Percentiles rank a stretch among this genome's conserved stretches.
These are phyloP conservation scores for Mizuhopecten yessoensis DNA, from an alignment of 1,140 invertebrate species.

Conservation along the genomic window DNA sequence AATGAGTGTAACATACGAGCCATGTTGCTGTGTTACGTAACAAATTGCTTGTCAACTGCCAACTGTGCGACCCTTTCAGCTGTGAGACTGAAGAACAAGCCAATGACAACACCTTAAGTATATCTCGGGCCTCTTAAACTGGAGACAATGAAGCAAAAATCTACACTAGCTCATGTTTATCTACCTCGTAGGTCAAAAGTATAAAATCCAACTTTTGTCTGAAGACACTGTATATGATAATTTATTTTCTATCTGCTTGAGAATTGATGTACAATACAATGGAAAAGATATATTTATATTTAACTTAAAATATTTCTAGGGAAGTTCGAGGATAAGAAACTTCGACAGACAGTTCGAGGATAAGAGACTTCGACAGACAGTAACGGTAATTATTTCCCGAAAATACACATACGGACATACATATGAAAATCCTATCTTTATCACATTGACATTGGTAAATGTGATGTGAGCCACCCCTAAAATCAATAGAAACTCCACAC, in stretches of 20 bases:
- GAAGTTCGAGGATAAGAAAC: too few species aligned
- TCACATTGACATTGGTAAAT: not conserved
- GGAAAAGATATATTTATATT: too few species aligned
- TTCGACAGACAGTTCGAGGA: too few species aligned
- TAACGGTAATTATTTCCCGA: too few species aligned
- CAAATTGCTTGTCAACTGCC: conserved; percentile 5
- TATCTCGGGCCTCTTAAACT: not conserved
- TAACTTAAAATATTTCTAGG: too few species aligned
- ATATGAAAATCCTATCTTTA: not conserved
- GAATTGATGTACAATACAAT: too few species aligned
- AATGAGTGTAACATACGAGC: not conserved
- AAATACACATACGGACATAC: too few species aligned
- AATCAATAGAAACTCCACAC: not conserved
- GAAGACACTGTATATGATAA: too few species aligned
- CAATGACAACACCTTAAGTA: not conserved
- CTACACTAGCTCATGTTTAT: not conserved
- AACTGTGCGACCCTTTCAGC: not conserved
- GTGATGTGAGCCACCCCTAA: not conserved
- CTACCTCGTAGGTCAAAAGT: too few species aligned
- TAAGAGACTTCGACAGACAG: too few species aligned
- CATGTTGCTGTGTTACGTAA: not conserved
- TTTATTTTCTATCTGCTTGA: too few species aligned
- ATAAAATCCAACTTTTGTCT: too few species aligned
- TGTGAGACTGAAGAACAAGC: not conserved
- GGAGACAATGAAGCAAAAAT: not conserved